These are phyloP conservation scores for Epsilonema sp. DNA, from an alignment of 2,888 invertebrate species.

Conservation along the genomic window DNA sequence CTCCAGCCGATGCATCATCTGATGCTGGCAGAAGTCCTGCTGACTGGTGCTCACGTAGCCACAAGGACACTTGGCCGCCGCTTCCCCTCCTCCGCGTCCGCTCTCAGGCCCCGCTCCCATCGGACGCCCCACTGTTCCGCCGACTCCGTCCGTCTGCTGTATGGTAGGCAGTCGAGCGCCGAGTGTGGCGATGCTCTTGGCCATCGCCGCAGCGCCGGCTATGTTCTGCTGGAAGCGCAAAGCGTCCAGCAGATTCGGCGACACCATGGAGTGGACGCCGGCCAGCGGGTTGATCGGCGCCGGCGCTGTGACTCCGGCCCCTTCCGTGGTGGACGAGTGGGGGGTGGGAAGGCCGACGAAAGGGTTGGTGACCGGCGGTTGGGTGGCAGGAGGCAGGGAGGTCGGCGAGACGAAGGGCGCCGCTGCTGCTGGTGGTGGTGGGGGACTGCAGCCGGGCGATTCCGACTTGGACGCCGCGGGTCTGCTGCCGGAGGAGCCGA, in stretches of 20 bases:
- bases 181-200: neutral
- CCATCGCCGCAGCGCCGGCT: neutral
- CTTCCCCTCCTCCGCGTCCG: too few species aligned
- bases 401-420: neutral
- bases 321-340: neutral
- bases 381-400: neutral
- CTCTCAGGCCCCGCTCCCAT: too few species aligned
- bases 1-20: too few species aligned
- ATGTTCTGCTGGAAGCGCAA: too few species aligned
- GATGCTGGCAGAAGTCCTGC: too few species aligned
- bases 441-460: neutral
- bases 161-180: slow-evolving; percentile 3
- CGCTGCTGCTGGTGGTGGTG: neutral
- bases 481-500: neutral
- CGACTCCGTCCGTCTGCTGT: too few species aligned
- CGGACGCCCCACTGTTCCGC: too few species aligned
- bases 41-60: too few species aligned
- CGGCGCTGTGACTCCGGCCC: neutral
- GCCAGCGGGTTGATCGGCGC: neutral
- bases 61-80: too few species aligned
- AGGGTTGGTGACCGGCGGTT: neutral
- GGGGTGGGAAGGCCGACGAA: neutral
- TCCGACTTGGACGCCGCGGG: too few species aligned
- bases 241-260: neutral
- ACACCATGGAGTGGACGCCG: neutral